A percentile compares a stretch with the other conserved stretches of the same genome.
Conservation (phyloP, 2,113 vertebrate genomes). For the Casuarius casuarius region DNA sequence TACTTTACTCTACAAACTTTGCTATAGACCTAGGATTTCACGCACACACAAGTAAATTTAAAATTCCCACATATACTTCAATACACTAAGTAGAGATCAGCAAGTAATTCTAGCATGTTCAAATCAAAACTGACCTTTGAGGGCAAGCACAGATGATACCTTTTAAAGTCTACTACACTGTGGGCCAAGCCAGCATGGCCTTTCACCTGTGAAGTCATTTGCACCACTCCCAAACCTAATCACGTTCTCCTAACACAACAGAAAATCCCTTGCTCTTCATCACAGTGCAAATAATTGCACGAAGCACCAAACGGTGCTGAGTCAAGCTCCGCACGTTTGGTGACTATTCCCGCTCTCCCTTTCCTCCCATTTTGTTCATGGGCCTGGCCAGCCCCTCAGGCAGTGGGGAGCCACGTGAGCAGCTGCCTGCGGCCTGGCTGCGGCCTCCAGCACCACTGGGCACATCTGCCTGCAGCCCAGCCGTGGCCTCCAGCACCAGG, state of each 20-base stretch:
- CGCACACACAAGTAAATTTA: not conserved
- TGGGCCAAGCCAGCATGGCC: not conserved
- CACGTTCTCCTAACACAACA: not conserved
- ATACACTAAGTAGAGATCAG: not conserved
- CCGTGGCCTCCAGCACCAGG: not conserved
- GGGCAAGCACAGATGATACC: not conserved
- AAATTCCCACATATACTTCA: not conserved
- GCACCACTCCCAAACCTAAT: not conserved
- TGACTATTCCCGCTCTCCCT: not conserved
- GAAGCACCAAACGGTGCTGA: not conserved
- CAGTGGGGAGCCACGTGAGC: not conserved
- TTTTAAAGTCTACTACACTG: not conserved
- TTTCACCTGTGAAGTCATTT: not conserved
- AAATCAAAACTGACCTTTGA: not conserved
- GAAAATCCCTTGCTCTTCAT: not conserved
- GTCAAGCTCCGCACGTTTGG: not conserved
- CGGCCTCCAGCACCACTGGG: not conserved
- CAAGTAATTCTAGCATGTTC: not conserved
- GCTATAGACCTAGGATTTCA: not conserved
- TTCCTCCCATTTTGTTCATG: not conserved
- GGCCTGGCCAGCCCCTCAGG: not conserved
- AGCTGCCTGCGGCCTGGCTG: not conserved
- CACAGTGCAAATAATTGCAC: not conserved
- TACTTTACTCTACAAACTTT: not conserved
- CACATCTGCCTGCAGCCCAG: not conserved